Evolutionary conservation across 1,140 invertebrate species (phyloP).

Genomic region (Aphis gossypii): DNA sequence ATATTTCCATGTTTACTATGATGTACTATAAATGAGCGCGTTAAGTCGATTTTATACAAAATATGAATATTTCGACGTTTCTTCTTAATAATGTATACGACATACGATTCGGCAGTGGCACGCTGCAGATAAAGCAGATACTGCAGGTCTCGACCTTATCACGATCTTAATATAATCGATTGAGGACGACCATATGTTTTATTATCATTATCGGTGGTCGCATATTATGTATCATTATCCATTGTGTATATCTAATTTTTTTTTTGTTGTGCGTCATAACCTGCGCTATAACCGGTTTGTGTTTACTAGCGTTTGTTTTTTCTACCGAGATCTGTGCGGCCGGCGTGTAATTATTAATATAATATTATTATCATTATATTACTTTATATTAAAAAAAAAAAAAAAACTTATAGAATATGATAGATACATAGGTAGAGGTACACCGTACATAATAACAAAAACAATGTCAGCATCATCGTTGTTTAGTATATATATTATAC

Average conservation of each 20-base stretch:
- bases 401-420: background rate
- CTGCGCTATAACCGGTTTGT: constrained; percentile 40
- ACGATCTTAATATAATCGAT: background rate
- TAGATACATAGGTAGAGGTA: background rate
- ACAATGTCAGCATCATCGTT: background rate
- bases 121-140: background rate
- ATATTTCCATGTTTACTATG: background rate
- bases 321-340: background rate
- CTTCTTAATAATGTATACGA: background rate
- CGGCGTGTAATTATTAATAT: background rate
- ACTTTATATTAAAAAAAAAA: background rate
- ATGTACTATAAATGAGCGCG: too few relatives aligned
- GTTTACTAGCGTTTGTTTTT: constrained; percentile 21
- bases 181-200: background rate
- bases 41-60: background rate
- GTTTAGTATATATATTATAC: background rate
- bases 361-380: constrained; percentile 26
- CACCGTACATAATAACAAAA: background rate
- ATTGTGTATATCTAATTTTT: background rate
- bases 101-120: background rate
- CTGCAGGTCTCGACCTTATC: background rate
- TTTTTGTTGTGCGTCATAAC: background rate
- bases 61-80: background rate
- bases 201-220: background rate
- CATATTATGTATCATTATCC: background rate